Conservation (phyloP, 1,140 invertebrate genomes). For the Muscidifurax raptorellus region DNA sequence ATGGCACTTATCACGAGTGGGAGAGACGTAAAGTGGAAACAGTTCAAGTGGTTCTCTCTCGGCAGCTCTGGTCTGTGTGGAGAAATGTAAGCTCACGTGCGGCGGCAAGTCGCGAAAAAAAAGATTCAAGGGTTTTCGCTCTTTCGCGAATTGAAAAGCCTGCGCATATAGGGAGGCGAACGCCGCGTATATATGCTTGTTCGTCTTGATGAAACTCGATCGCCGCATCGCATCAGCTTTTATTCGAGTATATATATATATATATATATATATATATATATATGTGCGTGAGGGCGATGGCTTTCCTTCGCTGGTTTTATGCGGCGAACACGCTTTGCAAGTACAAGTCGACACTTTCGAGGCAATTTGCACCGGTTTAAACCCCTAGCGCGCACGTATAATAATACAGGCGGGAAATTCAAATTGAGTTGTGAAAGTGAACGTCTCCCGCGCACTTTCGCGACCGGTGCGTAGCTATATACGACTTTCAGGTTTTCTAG, state of each 20-base stretch:
- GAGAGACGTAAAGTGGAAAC: constrained; percentile 56
- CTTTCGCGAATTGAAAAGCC: constrained; percentile 17
- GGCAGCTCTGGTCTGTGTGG: not conserved
- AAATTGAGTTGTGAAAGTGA: not conserved
- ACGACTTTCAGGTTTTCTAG: not conserved
- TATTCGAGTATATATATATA: not conserved
- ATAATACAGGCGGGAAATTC: not conserved
- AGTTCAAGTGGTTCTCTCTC: constrained; percentile 55
- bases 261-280: too few relatives aligned
- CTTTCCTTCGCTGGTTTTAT: too few relatives aligned
- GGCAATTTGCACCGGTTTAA: too few relatives aligned
- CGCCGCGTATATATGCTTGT: too few relatives aligned
- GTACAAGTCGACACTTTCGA: too few relatives aligned
- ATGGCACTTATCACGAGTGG: constrained; percentile 48
- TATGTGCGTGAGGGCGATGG: too few relatives aligned
- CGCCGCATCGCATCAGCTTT: not conserved
- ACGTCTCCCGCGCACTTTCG: too few relatives aligned
- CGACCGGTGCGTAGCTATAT: too few relatives aligned
- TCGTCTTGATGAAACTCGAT: constrained; percentile 34
- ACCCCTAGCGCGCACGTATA: not conserved
- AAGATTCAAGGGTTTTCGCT: constrained; percentile 30
- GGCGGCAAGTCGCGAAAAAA: not conserved
- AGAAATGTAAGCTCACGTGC: not conserved
- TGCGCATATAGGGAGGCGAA: too few relatives aligned
- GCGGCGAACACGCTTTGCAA: too few relatives aligned